Base-by-base conservation (phyloP, 2,888 invertebrate species). In the Eudasyphora cyanicolor region DNA sequence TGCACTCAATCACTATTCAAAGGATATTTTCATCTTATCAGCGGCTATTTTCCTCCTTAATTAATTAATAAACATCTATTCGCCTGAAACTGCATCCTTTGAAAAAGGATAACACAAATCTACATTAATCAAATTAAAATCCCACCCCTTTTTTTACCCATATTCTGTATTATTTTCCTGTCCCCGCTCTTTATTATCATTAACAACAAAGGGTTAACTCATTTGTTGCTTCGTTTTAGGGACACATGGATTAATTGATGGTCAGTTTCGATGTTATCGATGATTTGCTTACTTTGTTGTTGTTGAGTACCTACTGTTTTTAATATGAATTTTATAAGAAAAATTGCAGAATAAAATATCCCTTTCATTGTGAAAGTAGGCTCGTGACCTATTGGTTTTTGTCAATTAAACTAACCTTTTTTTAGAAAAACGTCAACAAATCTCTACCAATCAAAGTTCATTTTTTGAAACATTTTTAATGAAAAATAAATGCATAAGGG, bases 121-220 rank as follows among this genome's bases (percentile, higher is more conserved):
- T 1, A 27, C 19, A 64, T 64, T 64, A 64, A 64, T 64, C 64
- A 64, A 35, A 64, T 38, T 35, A 17, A 35, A 57, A 27, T 10
- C 10, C 57, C 57, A 57, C 24, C 57, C 57, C 57, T 57, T 57
- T 57, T 12, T 12, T 27, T 24, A 1, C 49, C 45, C 12, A 57
- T 24, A 19, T 57, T 27, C 10, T 24, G 21, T n/a, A n/a, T 54
- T 27, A 27, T 7, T 51, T 17, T 32, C 32, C 14, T 24, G 24
- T 57, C 27, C 14, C 12, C 54, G 24, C 7, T 54, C 45, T n/a
- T 45, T 45, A 14, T 45, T 38, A 10, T n/a, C 38, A 38, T 45
- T 45, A 45, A 2, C 12, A n/a, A 45, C 12, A 45, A 57, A 24
- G 57, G 24, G 57, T 57, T 57, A 57, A 57, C 12, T 57, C 57